Percentiles rank a stretch among this genome's conserved stretches.
Conservation (phyloP, 2,113 vertebrate genomes). For the Pygoscelis antarcticus region DNA sequence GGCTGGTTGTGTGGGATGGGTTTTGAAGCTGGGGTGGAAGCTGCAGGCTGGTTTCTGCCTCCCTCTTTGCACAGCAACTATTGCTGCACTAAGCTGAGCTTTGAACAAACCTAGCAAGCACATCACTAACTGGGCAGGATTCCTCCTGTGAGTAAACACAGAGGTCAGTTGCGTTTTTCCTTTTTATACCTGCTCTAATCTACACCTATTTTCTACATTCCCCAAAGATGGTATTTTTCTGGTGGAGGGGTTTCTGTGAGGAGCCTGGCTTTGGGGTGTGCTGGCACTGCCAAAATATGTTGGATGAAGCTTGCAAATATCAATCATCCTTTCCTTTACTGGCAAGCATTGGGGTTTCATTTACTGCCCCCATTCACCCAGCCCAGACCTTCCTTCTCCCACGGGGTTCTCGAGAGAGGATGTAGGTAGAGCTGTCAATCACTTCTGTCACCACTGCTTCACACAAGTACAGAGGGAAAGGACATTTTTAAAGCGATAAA, state of each 20-base stretch:
- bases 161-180: neutral
- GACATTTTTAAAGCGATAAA: neutral
- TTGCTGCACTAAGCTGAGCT: neutral
- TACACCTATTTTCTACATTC: accelerated
- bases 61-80: neutral
- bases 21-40: neutral
- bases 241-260: neutral
- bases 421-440: neutral
- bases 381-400: neutral
- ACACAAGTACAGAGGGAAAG: neutral
- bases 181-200: neutral
- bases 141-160: neutral
- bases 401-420: accelerated
- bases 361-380: neutral
- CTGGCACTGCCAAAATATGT: neutral
- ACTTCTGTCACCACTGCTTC: neutral
- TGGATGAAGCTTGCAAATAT: neutral
- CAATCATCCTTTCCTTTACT: neutral
- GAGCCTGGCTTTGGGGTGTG: neutral
- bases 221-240: neutral
- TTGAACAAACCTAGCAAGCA: neutral
- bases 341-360: neutral
- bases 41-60: neutral
- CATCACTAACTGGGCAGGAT: neutral
- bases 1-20: neutral